Evolutionary conservation across 2,888 invertebrate species (phyloP), one percentile per base, ranked within the genome.

Genomic region (Zygothrica quintamaculata): DNA sequence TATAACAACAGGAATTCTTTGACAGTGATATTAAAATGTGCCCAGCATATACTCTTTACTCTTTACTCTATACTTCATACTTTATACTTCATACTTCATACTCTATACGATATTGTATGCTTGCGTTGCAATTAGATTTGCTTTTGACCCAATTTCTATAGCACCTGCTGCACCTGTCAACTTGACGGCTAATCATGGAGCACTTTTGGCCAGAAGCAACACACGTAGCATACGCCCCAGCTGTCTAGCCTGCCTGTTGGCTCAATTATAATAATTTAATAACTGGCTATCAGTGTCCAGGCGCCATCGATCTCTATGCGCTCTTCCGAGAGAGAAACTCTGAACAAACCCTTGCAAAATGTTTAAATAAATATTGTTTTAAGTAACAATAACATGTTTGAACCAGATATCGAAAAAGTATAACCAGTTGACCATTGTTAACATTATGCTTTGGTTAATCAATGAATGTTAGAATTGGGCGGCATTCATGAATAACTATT

Each of bases 61-160:
- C n/a, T n/a, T n/a, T n/a, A n/a, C n/a, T n/a, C n/a, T n/a, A n/a
- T n/a, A n/a, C n/a, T n/a, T n/a, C n/a, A n/a, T n/a, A n/a, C n/a
- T n/a, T n/a, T n/a, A n/a, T n/a, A n/a, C n/a, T n/a, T n/a, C n/a
- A n/a, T n/a, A n/a, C n/a, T n/a, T n/a, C 39, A 37, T 22, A 22
- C 18, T 22, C 18, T 5, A 22, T 22, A 22, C 18, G 3, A 22
- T 22, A 22, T 22, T 22, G 18, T 22, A 22, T 25, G 52, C 26
- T 43, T 39, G 51, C 40, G 44, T 22, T 26, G 46, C 67, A 67
- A 50, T 72, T 53, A 47, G 29, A 31, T 42, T 51, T 47, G 62
- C 61, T 72, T 51, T 60, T 73, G 74, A 74, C 70, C 61, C 73
- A 73, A 62, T 73, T 73, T 74, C 74, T 65, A 57, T 52, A 68